phyloP scores from a whole-genome alignment of 2,113 vertebrate species.

The Myotis brandtii region DNA sequence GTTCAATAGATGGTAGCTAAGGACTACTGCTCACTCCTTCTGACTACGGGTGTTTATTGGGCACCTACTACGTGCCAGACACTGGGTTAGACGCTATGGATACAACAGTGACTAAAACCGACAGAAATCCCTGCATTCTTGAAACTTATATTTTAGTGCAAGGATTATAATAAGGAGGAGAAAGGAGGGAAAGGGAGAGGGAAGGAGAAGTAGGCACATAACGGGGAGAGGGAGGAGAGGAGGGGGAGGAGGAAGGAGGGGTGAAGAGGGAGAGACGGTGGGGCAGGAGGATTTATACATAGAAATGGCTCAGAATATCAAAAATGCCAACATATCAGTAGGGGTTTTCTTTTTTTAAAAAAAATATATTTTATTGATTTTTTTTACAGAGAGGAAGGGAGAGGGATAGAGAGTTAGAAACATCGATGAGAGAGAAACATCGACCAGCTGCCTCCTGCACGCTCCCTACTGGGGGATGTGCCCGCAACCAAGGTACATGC shows the following conservation, averaged over 20 bases:
- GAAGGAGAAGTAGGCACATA: too few relatives aligned
- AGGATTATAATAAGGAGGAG: background rate
- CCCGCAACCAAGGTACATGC: too few relatives aligned
- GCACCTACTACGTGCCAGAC: background rate
- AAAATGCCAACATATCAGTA: background rate
- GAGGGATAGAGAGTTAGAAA: too few relatives aligned
- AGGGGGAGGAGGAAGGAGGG: accelerated
- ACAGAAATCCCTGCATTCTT: background rate
- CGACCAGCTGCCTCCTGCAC: too few relatives aligned
- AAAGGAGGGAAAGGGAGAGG: accelerated
- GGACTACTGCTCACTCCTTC: background rate
- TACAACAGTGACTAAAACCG: background rate
- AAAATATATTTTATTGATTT: too few relatives aligned
- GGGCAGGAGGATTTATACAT: background rate
- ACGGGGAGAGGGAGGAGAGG: accelerated
- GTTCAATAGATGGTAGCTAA: background rate
- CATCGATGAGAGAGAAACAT: too few relatives aligned
- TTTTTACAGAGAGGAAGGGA: too few relatives aligned
- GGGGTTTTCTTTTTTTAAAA: background rate
- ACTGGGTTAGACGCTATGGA: background rate
- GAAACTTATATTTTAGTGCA: background rate
- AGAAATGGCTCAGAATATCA: background rate
- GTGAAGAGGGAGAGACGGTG: too few relatives aligned
- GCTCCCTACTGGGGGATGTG: too few relatives aligned
- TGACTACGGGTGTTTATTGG: too few relatives aligned